Base-by-base conservation (phyloP, 2,797 vertebrate genomes). In the Notamacropus eugenii region DNA sequence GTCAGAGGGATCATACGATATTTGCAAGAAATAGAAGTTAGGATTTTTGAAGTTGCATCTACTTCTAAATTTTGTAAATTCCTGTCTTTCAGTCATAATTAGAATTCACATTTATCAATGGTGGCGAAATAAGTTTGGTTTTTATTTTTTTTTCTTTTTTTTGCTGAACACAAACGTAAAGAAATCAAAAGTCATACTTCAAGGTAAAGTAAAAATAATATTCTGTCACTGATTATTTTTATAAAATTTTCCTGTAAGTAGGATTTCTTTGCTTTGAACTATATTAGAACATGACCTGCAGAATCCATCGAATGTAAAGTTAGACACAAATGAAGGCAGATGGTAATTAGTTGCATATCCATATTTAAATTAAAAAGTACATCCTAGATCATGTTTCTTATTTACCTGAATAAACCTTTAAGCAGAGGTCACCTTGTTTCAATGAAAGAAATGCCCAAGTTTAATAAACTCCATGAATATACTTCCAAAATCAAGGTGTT, bases 341-440 rank as follows among this genome's bases (percentile, higher is more conserved):
- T 97, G 97, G 94, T 96, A 97, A 97, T 96, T 98, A 97, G 95
- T 97, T 95, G 92, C 11, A 96, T 93, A 96, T 96, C n/a, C 27
- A 13, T 95, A 94, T 93, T 95, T 96, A 95, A 97, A 94, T 96
- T 96, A 95, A 94, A 91, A 96, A 97, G 97, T 95, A 94, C 40
- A 96, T 96, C 97, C 94, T 74, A 55, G 52, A 95, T 96, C 57
- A 95, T 97, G 91, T 95, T 91, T 96, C 91, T 14, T 74, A n/a
- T 55, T 96, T 93, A 40, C 82, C 62, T 92, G 40, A 74, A 94
- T 91, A 96, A 95, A 82, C 97, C 92, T 96, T 97, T 97, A 94
- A 94, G 50, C 27, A 54, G 14, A 95, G 92, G 91, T 96, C 93
- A 97, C 40, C 90, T 67, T 10, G 58, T 46, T 93, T 95, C 96